phyloP scores from a whole-genome alignment of 2,113 vertebrate genomes.

The Aplodontia rufa region DNA sequence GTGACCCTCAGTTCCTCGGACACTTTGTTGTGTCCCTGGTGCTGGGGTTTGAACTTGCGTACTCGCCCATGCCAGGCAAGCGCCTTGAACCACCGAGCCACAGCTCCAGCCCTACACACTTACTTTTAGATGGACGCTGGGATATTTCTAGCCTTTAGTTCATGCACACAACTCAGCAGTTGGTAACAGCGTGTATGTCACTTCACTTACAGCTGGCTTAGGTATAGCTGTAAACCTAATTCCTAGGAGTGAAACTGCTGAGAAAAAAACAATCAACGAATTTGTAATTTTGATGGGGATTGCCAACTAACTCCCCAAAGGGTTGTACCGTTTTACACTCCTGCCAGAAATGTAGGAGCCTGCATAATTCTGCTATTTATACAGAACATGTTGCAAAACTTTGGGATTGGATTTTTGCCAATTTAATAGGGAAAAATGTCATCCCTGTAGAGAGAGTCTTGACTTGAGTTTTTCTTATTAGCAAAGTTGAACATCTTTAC shows the following conservation, averaged over 20 bases:
- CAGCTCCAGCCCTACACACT: rapidly evolving
- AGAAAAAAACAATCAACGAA: conserved; percentile 12
- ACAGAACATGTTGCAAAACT: neutral
- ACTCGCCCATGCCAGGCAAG: too few relatives aligned
- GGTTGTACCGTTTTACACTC: neutral
- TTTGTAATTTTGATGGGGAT: conserved; percentile 46
- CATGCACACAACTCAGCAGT: neutral
- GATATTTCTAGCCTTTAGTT: neutral
- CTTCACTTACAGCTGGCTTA: conserved; percentile 26
- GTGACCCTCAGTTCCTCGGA: too few relatives aligned
- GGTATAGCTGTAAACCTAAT: conserved; percentile 5
- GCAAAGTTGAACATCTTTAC: conserved; percentile 38
- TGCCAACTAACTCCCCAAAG: neutral
- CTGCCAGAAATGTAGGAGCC: neutral
- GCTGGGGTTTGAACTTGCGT: too few relatives aligned
- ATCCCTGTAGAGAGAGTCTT: neutral
- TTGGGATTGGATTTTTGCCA: conserved; percentile 40
- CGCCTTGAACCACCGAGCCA: too few relatives aligned
- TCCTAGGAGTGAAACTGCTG: neutral
- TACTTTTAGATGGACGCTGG: neutral
- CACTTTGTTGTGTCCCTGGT: too few relatives aligned
- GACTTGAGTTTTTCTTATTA: conserved; percentile 41
- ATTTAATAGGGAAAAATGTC: conserved; percentile 48
- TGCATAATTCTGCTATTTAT: neutral
- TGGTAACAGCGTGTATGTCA: neutral